phyloP scores from a whole-genome alignment of 1,140 invertebrate species.

The Idris sp. region DNA sequence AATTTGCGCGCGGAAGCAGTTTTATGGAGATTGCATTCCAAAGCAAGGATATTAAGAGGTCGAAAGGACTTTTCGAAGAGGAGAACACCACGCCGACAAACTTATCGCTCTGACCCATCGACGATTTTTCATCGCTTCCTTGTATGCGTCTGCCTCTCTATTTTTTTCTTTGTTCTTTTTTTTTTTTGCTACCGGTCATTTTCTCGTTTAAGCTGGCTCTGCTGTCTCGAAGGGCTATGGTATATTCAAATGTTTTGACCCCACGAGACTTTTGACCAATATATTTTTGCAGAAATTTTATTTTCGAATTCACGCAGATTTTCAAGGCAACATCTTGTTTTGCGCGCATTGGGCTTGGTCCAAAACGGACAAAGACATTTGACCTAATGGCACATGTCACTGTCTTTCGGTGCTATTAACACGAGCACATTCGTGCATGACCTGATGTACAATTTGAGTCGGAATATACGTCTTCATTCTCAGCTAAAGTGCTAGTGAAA shows the following conservation, averaged over 20 bases:
- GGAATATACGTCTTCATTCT: slow-evolving; percentile 28
- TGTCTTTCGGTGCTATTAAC: slow-evolving; percentile 34
- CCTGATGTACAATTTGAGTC: slow-evolving; percentile 9
- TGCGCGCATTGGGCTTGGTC: slow-evolving; percentile 28
- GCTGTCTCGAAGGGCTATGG: slow-evolving; percentile 9
- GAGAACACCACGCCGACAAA: slow-evolving; percentile 20
- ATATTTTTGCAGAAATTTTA: slow-evolving; percentile 17
- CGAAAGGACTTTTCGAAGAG: slow-evolving; percentile 51
- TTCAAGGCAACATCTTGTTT: slow-evolving; percentile 30
- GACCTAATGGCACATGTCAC: slow-evolving; percentile 47
- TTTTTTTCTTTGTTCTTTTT: no score
- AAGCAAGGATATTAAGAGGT: slow-evolving; percentile 68
- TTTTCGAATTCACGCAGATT: slow-evolving; percentile 18
- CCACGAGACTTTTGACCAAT: slow-evolving; percentile 3
- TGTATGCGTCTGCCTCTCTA: no score
- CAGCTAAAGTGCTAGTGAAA: no score
- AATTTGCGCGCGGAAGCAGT: slow-evolving; percentile 71
- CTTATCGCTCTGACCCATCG: slow-evolving; percentile 51
- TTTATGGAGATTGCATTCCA: slow-evolving; percentile 77
- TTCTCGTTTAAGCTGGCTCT: slow-evolving; percentile 21
- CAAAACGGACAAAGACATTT: slow-evolving; percentile 28
- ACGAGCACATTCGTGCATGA: slow-evolving; percentile 30
- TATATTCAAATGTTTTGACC: slow-evolving; percentile 1
- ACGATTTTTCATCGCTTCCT: slow-evolving; percentile 54
- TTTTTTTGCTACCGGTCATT: slow-evolving; percentile 54